Percentiles rank a stretch among this genome's conserved stretches.
These are phyloP conservation scores for Notodonta ziczac DNA, from an alignment of 2,888 invertebrate species.

Conservation along the genomic window DNA sequence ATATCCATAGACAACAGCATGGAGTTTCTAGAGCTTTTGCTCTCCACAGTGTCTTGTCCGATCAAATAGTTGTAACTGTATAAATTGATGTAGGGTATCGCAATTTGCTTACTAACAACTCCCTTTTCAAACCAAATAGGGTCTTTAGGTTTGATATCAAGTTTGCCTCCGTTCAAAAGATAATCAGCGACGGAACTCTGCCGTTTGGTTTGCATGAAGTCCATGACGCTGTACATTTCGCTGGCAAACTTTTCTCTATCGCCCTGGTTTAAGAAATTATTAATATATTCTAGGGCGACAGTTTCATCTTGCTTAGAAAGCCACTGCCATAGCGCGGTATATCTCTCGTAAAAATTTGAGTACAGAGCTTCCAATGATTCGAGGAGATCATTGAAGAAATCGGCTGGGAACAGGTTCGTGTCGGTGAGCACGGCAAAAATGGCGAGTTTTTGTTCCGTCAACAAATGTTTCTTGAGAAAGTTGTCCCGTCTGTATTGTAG, in stretches of 20 bases:
- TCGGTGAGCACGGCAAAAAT: slow-evolving; percentile 48
- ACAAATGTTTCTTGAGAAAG: slow-evolving; percentile 33
- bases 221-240: slow-evolving; percentile 8
- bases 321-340: slow-evolving; percentile 8
- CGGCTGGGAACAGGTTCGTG: slow-evolving; percentile 29
- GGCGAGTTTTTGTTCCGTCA: slow-evolving; percentile 39
- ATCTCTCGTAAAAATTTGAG: no score
- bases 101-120: slow-evolving; percentile 22
- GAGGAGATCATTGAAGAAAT: slow-evolving; percentile 36
- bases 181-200: slow-evolving; percentile 10
- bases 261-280: slow-evolving; percentile 4
- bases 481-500: slow-evolving; percentile 32
- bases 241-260: slow-evolving; percentile 14
- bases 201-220: slow-evolving; percentile 9
- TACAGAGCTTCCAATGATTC: background rate
- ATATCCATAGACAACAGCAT: slow-evolving; percentile 45
- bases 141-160: slow-evolving; percentile 9
- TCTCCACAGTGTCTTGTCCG: slow-evolving; percentile 13
- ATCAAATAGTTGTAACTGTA: slow-evolving; percentile 18
- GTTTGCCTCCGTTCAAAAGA: slow-evolving; percentile 8
- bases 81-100: slow-evolving; percentile 25
- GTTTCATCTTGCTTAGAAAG: slow-evolving; percentile 13
- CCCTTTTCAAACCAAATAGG: slow-evolving; percentile 34
- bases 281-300: slow-evolving; percentile 7
- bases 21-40: slow-evolving; percentile 6